phyloP scores from a whole-genome alignment of 2,113 vertebrate species.

The Sorex fumeus region DNA sequence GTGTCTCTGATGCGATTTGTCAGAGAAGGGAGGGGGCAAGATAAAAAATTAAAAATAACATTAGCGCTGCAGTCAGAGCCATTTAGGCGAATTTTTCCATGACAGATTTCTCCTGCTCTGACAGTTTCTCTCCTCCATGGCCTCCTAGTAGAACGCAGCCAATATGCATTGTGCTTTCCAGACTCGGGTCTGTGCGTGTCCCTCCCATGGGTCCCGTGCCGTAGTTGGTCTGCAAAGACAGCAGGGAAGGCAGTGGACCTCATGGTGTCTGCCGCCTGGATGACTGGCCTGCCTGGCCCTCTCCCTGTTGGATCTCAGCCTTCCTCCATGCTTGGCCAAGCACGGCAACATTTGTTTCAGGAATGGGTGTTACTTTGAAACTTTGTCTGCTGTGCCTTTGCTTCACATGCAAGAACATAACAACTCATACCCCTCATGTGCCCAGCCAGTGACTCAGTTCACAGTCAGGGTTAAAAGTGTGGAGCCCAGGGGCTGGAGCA shows the following conservation, averaged over 20 bases:
- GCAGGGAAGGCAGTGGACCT: background rate
- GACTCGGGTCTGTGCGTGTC: background rate
- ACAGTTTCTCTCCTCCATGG: slow-evolving; percentile 12
- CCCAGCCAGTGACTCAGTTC: background rate
- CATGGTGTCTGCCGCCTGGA: background rate
- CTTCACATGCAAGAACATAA: background rate
- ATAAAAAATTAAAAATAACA: slow-evolving; percentile 75
- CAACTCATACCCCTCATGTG: background rate
- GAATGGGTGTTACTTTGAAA: background rate
- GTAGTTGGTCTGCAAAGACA: background rate
- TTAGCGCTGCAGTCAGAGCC: slow-evolving; percentile 58
- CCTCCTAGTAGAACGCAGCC: slow-evolving; percentile 4
- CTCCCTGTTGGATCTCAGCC: background rate
- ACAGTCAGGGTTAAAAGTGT: too few relatives aligned
- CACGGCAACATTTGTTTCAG: background rate
- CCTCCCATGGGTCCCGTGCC: background rate
- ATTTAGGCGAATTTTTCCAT: slow-evolving; percentile 72
- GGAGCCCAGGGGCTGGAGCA: too few relatives aligned
- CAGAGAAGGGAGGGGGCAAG: slow-evolving; percentile 68
- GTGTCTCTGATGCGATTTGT: slow-evolving; percentile 77
- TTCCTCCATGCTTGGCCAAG: background rate
- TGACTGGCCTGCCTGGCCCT: background rate
- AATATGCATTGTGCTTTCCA: slow-evolving; percentile 28
- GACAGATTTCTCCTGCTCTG: slow-evolving; percentile 56
- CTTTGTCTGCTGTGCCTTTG: background rate